Percentiles rank a stretch among this genome's conserved stretches.
phyloP scores from a whole-genome alignment of 2,888 invertebrate species.

The Rhyacophila evoluta region DNA sequence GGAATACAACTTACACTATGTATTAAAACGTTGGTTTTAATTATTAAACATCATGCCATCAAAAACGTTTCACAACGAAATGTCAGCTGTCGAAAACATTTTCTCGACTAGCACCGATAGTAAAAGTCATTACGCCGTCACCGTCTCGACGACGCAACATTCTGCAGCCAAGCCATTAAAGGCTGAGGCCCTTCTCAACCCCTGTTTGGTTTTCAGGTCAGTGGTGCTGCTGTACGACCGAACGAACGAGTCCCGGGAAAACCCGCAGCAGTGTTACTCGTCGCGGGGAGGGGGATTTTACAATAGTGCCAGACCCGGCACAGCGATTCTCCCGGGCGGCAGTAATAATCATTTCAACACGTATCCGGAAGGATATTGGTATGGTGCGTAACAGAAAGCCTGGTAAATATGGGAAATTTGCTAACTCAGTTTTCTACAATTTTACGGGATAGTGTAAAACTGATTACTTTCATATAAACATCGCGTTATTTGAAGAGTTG shows the following conservation, averaged over 20 bases:
- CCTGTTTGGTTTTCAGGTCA: slow-evolving; percentile 1
- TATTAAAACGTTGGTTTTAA: background rate
- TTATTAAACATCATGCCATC: background rate
- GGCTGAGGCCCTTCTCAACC: background rate
- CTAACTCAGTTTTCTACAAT: no score
- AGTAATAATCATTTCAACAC: slow-evolving; percentile 9
- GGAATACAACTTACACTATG: no score
- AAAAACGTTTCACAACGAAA: background rate
- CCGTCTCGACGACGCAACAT: background rate
- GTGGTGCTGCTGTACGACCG: slow-evolving; percentile 9
- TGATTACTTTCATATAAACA: no score
- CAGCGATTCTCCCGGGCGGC: slow-evolving; percentile 8
- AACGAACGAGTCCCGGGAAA: slow-evolving; percentile 16
- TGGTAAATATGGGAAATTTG: no score
- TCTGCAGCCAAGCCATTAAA: slow-evolving; percentile 21
- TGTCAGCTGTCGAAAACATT: slow-evolving; percentile 22
- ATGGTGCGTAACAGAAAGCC: background rate
- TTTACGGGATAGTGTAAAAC: no score
- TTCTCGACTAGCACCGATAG: background rate
- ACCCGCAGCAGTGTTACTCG: background rate
- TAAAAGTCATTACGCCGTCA: background rate
- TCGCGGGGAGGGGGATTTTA: background rate
- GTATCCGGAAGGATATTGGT: background rate
- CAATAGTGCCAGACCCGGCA: background rate
- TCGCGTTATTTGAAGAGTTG: no score